phyloP scores from a whole-genome alignment of 2,113 vertebrate species.

The Coptodon bakossiorum region DNA sequence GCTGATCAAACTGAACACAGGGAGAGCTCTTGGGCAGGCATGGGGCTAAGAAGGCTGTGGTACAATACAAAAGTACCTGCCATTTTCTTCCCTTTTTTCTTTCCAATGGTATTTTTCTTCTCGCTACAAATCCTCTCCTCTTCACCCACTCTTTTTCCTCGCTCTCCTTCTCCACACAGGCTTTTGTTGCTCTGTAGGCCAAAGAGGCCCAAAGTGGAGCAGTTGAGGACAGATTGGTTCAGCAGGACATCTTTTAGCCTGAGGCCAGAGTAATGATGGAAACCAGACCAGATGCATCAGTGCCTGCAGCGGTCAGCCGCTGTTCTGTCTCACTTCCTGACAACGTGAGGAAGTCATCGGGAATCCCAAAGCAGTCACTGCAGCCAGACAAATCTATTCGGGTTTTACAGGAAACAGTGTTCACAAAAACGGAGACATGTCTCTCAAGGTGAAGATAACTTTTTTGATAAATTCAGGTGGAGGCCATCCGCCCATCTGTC shows the following conservation, averaged over 20 bases:
- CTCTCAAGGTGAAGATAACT: neutral
- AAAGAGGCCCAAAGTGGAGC: constrained; percentile 18
- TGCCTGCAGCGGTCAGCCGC: constrained; percentile 42
- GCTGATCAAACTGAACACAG: neutral
- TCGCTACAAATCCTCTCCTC: neutral
- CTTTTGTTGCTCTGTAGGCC: neutral
- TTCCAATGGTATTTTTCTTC: neutral
- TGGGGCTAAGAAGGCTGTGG: neutral
- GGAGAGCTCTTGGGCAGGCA: neutral
- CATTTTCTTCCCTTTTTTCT: neutral
- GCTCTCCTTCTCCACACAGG: neutral
- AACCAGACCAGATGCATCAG: constrained; percentile 49
- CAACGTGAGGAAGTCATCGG: constrained; percentile 23
- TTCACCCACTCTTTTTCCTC: neutral
- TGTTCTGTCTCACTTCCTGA: constrained; percentile 32
- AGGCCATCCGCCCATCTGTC: neutral
- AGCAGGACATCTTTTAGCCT: constrained; percentile 54
- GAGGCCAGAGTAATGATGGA: constrained; percentile 52
- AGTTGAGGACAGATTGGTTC: constrained; percentile 47
- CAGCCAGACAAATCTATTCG: constrained; percentile 9
- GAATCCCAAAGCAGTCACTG: constrained; percentile 14
- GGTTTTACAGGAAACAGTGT: neutral
- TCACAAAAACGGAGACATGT: neutral
- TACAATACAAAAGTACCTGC: neutral
- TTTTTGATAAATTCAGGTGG: neutral